phyloP scores from a whole-genome alignment of 2,888 invertebrate species.

The Caenorhabditis virilis region DNA sequence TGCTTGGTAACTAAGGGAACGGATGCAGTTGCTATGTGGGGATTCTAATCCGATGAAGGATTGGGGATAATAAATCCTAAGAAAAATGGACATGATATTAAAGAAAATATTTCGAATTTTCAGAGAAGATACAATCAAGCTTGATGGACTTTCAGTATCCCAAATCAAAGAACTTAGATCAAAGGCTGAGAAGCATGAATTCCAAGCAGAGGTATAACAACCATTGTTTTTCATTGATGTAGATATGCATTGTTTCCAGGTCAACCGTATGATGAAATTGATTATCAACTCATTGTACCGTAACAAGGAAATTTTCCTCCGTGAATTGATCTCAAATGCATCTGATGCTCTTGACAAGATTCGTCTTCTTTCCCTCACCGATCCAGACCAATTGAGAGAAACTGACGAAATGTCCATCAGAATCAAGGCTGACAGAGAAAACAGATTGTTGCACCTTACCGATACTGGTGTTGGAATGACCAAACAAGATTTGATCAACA shows the following conservation, averaged over 20 bases:
- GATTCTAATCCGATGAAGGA: too few species aligned
- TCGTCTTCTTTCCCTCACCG: slow-evolving; percentile 86
- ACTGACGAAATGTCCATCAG: slow-evolving; percentile 85
- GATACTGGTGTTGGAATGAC: slow-evolving; percentile 92
- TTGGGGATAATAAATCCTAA: too few species aligned
- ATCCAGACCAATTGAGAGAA: slow-evolving; percentile 79
- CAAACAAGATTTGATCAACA: slow-evolving; percentile 86
- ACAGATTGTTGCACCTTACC: slow-evolving; percentile 86
- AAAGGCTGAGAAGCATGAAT: slow-evolving; percentile 77
- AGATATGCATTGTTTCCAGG: too few species aligned
- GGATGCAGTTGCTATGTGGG: too few species aligned
- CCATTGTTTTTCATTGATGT: too few species aligned
- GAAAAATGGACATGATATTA: too few species aligned
- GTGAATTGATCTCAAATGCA: slow-evolving; percentile 97
- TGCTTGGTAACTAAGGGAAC: too few species aligned
- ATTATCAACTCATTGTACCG: slow-evolving; percentile 98
- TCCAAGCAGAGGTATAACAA: slow-evolving; percentile 98
- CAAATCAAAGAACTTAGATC: slow-evolving; percentile 89
- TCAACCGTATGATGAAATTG: slow-evolving; percentile 99
- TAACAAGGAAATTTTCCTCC: slow-evolving; percentile 84
- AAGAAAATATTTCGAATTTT: too few species aligned
- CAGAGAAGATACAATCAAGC: slow-evolving; percentile 91
- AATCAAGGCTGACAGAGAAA: slow-evolving; percentile 91
- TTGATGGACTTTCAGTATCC: slow-evolving; percentile 91
- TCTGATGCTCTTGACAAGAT: slow-evolving; percentile 99